Evolutionary conservation across 2,888 invertebrate species (phyloP), one percentile per base, ranked within the genome.

Genomic region (Seladonia tumulorum): DNA sequence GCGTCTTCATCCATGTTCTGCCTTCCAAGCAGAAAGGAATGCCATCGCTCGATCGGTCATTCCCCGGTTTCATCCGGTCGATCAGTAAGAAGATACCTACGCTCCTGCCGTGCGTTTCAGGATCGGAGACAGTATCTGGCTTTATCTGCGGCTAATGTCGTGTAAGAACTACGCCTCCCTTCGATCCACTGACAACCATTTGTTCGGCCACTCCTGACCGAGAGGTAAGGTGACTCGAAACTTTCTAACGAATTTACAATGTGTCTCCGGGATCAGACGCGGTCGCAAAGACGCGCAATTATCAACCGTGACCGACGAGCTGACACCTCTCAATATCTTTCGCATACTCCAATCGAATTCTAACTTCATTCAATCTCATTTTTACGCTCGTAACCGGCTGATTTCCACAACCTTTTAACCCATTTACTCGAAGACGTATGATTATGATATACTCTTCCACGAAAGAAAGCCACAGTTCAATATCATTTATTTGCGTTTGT

Each of bases 91-190:
- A 90, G 90, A 91, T 92, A 92, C 92, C 92, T 88, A 91, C 92
- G 90, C 91, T 91, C 92, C 90, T 86, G 90, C 89, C 90, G 91
- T 77, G 90, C 91, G 90, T 91, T 92, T 92, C 92, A 93, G 88
- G 90, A 92, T 92, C 81, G 91, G 92, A 93, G 93, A 94, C 93
- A 93, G 91, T 94, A 94, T 94, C 93, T 93, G 89, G 90, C 89
- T 91, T 92, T 93, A 93, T 93, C 93, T 93, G 92, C 86, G 91
- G 91, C 93, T 94, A 94, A 94, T 94, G 93, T 93, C 94, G 92
- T 94, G 94, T 94, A 93, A 93, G 93, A 91, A 92, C 92, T 91
- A 87, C 91, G 92, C 91, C 92, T 89, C 85, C 76, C 91, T 88
- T 87, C 89, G 88, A 90, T 92, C 91, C 89, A 92, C 91, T 89